Base-by-base conservation (phyloP, 2,113 vertebrate genomes). In the Ploceus nigricollis region DNA sequence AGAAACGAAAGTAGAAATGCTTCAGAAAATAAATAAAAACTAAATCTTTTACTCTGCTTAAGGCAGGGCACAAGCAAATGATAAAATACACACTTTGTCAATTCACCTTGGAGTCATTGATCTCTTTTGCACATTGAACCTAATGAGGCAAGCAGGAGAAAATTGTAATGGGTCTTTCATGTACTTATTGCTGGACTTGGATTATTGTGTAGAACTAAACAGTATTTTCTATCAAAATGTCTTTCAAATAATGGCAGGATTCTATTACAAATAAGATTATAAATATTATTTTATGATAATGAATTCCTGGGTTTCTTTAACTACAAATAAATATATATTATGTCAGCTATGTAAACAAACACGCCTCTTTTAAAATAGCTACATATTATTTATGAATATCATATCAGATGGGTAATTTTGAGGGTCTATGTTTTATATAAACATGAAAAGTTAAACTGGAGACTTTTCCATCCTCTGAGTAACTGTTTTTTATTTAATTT, bases 121-220 rank as follows among this genome's bases (percentile, higher is more conserved):
- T 97, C 88, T 97, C 77, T 94, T 87, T 89, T 95, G 91, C 96
- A 71, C 44, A 60, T 72, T 94, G 87, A 96, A 71, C 70, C 63
- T 97, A 98, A 97, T 97, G 94, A 97, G 94, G 92, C 93, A 97
- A 97, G 78, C 70, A 94, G 37, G 42, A 91, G 44, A 95, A 97
- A 93, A 95, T 65, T 64, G 51, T 89, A 94, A 91, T 86, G 75
- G 51, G 53, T 79, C 81, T 91, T 88, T 86, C 53, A 80, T 39
- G 24, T 92, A 42, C 27, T 11, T 70, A 79, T 85, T 87, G 35
- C 60, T 86, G 44, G 53, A 47, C 80, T 96, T 87, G 64, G 79
- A 88, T 95, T 95, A 96, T 78, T 94, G 56, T 72, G 63, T 51
- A 91, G 61, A 94, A 94, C 18, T 93, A 85, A 96, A 89, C 22